Conservation (phyloP, 2,113 vertebrate genomes). For the Sterrhoptilus dennistouni region DNA sequence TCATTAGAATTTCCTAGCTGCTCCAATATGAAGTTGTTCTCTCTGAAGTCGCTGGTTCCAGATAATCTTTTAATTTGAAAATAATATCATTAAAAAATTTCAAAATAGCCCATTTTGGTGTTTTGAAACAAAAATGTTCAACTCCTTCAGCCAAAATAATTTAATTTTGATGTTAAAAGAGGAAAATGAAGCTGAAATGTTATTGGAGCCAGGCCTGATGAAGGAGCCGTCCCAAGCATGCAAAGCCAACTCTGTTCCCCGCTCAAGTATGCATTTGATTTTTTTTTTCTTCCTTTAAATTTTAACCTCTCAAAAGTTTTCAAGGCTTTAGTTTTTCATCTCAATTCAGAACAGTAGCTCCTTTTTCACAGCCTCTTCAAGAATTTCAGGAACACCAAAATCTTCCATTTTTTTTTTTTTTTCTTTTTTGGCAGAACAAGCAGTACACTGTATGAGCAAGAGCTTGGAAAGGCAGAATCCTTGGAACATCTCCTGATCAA, state of each 20-base stretch:
- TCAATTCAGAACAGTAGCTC: not conserved
- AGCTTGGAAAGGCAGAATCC: not conserved
- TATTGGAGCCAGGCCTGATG: not conserved
- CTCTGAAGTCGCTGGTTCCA: not conserved
- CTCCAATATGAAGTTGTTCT: not conserved
- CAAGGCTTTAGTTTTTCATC: not conserved
- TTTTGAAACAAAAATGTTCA: not conserved
- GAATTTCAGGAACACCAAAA: not conserved
- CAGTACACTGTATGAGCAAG: not conserved
- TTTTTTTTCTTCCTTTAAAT: not conserved
- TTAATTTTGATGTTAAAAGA: not conserved
- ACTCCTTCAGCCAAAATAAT: not conserved
- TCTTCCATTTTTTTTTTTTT: not conserved
- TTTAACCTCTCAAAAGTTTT: not conserved
- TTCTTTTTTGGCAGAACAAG: not conserved
- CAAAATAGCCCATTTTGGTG: not conserved
- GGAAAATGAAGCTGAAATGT: not conserved
- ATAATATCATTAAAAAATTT: not conserved
- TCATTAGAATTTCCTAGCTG: slow-evolving; percentile 1
- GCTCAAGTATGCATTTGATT: not conserved
- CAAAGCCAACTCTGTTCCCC: not conserved
- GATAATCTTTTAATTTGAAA: not conserved
- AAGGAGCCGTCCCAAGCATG: not conserved
- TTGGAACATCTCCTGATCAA: not conserved
- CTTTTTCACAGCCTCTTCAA: not conserved